These are phyloP conservation scores for Rhombomys opimus DNA, from an alignment of 2,113 vertebrate species.

Conservation along the genomic window DNA sequence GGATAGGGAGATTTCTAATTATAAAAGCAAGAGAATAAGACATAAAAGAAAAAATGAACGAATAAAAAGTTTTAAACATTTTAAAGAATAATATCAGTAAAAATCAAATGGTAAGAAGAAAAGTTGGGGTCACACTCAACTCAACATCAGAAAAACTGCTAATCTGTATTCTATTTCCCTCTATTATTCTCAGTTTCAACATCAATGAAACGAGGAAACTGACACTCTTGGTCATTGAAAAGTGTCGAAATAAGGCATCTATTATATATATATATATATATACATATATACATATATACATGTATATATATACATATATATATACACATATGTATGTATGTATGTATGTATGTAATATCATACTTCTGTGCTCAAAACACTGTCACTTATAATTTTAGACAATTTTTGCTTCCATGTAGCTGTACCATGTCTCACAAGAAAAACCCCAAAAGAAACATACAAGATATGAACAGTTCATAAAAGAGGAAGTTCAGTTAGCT, in stretches of 20 bases:
- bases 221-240: background rate
- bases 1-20: background rate
- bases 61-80: background rate
- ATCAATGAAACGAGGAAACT: conserved; percentile 42
- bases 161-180: background rate
- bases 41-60: conserved; percentile 1
- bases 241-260: conserved; percentile 22
- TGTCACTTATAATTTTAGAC: background rate
- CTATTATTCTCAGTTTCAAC: conserved; percentile 25
- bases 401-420: conserved; percentile 6
- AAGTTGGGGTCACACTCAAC: background rate
- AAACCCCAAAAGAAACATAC: conserved; percentile 39
- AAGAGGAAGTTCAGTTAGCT: conserved; percentile 57
- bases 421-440: conserved; percentile 26
- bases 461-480: conserved; percentile 31
- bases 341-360: background rate
- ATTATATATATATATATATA: background rate
- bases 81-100: conserved; percentile 10
- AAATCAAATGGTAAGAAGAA: background rate
- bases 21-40: conserved; percentile 28
- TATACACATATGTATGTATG: too few species aligned
- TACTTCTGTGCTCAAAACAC: background rate
- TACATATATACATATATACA: too few species aligned
- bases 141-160: conserved; percentile 7
- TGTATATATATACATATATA: too few species aligned